These are phyloP conservation scores for Batillaria attramentaria DNA, from an alignment of 1,140 invertebrate species.

Conservation along the genomic window DNA sequence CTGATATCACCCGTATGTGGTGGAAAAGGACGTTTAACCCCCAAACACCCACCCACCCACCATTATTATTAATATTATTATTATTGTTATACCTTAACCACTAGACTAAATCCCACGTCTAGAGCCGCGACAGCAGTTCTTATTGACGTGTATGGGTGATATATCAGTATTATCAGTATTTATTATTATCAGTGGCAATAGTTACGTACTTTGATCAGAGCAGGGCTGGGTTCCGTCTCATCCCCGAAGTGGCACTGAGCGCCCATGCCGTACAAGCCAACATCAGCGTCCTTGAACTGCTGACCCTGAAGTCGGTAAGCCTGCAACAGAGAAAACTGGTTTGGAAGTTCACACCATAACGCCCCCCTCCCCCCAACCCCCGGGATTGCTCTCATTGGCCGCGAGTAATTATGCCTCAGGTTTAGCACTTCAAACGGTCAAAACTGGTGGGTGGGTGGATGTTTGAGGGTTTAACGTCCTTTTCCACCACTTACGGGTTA, in stretches of 20 bases:
- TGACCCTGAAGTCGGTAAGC: conserved; percentile 1
- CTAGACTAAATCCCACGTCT: too few species aligned
- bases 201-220: conserved; percentile 10
- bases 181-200: not conserved
- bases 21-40: too few species aligned
- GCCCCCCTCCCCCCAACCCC: not conserved
- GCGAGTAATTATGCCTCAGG: not conserved
- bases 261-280: conserved; percentile 25
- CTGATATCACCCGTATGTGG: too few species aligned
- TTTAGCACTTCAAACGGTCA: not conserved
- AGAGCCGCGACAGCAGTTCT: not conserved
- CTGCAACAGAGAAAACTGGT: too few species aligned
- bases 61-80: too few species aligned
- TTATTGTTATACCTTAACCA: too few species aligned
- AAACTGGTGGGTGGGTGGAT: not conserved
- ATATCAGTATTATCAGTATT: too few species aligned
- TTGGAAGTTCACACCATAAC: not conserved
- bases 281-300: conserved; percentile 10
- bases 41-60: too few species aligned
- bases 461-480: too few species aligned
- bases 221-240: conserved; percentile 17
- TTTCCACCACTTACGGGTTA: too few species aligned
- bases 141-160: not conserved
- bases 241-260: conserved; percentile 8
- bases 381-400: not conserved